Conservation (phyloP, 2,797 vertebrate species). For the Masticophis lateralis region DNA sequence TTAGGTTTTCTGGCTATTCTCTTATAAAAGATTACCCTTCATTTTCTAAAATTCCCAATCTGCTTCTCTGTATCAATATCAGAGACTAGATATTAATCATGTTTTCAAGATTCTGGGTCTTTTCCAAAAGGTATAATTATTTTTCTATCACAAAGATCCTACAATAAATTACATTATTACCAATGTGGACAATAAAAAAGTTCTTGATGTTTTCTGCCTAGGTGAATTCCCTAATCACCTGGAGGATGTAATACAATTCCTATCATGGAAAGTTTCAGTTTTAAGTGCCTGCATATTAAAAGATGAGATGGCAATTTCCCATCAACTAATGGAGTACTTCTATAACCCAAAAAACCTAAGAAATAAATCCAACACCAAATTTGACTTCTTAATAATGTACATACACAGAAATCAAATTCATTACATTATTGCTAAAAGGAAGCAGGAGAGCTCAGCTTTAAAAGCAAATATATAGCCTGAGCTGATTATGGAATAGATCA, state of each 20-base stretch:
- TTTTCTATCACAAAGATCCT: background rate
- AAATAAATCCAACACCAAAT: background rate
- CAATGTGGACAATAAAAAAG: background rate
- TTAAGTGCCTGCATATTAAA: background rate
- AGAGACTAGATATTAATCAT: background rate
- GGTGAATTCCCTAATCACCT: background rate
- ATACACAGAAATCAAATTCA: background rate
- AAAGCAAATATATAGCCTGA: background rate
- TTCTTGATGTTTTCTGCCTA: background rate
- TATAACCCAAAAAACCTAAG: background rate
- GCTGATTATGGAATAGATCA: background rate
- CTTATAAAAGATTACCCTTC: background rate
- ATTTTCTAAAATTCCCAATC: background rate
- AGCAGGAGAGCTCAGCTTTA: background rate
- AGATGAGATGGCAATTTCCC: background rate
- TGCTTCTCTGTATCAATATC: background rate
- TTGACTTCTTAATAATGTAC: background rate
- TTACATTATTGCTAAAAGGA: background rate
- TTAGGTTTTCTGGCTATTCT: background rate
- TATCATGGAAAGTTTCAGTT: background rate
- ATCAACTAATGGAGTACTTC: background rate
- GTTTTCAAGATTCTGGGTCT: background rate
- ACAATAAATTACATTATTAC: background rate
- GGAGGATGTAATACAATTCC: background rate
- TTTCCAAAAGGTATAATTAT: background rate